Evolutionary conservation across 1,140 invertebrate species (phyloP).

Genomic region (Heliconius himera): DNA sequence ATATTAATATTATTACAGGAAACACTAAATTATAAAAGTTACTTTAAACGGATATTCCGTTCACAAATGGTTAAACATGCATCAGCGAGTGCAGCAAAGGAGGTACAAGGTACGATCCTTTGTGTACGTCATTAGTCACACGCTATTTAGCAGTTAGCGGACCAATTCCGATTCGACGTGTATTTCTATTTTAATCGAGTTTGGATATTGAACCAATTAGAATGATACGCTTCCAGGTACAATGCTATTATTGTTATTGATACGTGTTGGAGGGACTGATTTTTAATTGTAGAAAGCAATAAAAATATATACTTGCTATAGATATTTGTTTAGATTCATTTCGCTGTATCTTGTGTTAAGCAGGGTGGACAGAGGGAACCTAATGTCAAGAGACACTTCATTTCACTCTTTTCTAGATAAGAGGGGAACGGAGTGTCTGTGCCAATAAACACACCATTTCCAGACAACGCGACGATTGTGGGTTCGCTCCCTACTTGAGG

Average conservation of each 20-base stretch:
- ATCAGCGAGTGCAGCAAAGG: conserved; percentile 36
- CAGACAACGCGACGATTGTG: no score
- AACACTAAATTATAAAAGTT: neutral
- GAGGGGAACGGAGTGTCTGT: no score
- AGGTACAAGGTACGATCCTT: conserved; percentile 34
- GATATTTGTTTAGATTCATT: neutral
- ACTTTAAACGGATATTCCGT: neutral
- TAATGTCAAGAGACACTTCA: no score
- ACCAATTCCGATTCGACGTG: conserved; percentile 73
- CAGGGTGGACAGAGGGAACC: no score
- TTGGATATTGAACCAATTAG: conserved; percentile 60
- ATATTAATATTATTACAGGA: neutral
- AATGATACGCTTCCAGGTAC: conserved; percentile 23
- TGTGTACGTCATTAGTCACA: conserved; percentile 65
- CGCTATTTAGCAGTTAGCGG: conserved; percentile 76
- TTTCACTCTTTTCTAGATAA: no score
- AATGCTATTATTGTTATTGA: conserved; percentile 6
- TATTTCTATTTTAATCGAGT: conserved; percentile 73
- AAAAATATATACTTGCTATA: neutral
- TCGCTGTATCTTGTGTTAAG: no score
- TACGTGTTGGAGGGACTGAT: neutral
- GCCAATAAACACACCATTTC: no score
- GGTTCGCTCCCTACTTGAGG: no score
- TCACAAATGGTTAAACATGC: conserved; percentile 24
- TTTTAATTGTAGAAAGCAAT: neutral